Base-by-base conservation (phyloP, 2,888 invertebrate genomes). In the Aproaerema taeniolella region DNA sequence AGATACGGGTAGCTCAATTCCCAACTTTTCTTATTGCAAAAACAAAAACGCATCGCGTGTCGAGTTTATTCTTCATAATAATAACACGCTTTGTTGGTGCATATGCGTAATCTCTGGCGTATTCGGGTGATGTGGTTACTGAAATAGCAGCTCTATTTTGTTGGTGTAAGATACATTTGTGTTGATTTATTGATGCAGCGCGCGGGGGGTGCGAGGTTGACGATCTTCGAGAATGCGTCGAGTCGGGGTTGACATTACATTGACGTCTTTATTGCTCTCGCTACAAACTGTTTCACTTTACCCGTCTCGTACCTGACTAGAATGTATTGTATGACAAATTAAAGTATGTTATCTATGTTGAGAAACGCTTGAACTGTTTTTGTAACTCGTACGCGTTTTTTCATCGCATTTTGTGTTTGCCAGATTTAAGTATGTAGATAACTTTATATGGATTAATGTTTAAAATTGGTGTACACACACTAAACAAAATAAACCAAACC, bases 201-300 rank as follows among this genome's bases (percentile, higher is more conserved):
- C 47, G 49, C 47, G 54, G 56, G 55, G 49, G 44, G 43, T 38
- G 50, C 62, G 76, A 78, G 81, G 82, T 82, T 81, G 81, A 79
- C 75, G 79, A 68, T 80, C 81, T 63, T 64, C 63, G 73, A 76
- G 80, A 78, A 79, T 77, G 79, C 72, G n/a, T n/a, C n/a, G n/a
- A n/a, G n/a, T n/a, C n/a, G n/a, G n/a, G 62, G 71, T 67, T 66
- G 58, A 64, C 67, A 67, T 66, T 57, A 64, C 67, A 64, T 71
- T 75, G 71, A 73, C 68, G 63, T 69, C 67, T 76, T 72, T 72
- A 71, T 69, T 72, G 67, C 60, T n/a, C n/a, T n/a, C n/a, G 53
- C 50, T 50, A 50, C 47, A 49, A 53, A 53, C 52, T 52, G 42
- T 41, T 50, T 50, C 46, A 50, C 44, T 42, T 39, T 35, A 55